These are phyloP conservation scores for Tamias sibiricus DNA, from an alignment of 2,113 vertebrate genomes.

Conservation along the genomic window DNA sequence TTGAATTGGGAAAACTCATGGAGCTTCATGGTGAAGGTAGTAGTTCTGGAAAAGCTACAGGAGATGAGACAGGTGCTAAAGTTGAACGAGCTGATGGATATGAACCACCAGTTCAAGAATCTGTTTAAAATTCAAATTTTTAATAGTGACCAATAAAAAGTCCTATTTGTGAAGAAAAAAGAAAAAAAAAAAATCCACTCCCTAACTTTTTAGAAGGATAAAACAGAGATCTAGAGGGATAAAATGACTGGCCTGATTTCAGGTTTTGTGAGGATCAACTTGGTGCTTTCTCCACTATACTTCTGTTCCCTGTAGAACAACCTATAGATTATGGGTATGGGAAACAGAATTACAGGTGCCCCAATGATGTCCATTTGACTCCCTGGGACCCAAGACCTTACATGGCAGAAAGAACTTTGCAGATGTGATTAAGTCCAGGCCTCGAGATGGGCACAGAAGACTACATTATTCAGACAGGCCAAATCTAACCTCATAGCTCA, in stretches of 20 bases:
- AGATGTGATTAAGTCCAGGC: not conserved
- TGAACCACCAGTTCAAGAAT: too few species aligned
- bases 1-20: too few species aligned
- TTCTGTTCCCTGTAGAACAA: not conserved
- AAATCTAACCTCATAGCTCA: not conserved
- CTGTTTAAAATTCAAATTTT: too few species aligned
- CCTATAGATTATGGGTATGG: not conserved
- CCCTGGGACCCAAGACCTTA: not conserved
- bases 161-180: too few species aligned
- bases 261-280: not conserved
- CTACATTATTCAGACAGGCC: too few species aligned
- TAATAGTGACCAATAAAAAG: too few species aligned
- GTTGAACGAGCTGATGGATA: too few species aligned
- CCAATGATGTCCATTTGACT: not conserved
- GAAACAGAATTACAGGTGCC: not conserved
- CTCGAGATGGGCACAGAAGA: too few species aligned
- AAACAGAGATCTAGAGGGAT: not conserved
- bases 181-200: not conserved
- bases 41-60: too few species aligned
- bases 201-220: not conserved
- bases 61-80: too few species aligned
- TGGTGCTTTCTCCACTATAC: not conserved
- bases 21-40: too few species aligned
- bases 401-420: not conserved
- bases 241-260: not conserved